phyloP scores from a whole-genome alignment of 2,888 invertebrate species.

The Melinopterus prodromus region DNA sequence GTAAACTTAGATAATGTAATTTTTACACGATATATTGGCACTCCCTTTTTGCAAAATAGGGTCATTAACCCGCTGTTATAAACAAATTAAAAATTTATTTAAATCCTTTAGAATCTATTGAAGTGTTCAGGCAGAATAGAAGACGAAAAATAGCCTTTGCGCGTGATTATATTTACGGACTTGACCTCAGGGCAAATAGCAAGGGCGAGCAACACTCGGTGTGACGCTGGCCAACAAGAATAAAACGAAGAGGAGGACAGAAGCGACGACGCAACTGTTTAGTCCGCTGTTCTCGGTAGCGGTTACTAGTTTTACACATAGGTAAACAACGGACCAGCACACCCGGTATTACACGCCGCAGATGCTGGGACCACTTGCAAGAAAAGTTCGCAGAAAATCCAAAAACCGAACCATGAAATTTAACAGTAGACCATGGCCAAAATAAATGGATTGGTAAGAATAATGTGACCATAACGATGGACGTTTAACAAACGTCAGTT shows the following conservation, averaged over 20 bases:
- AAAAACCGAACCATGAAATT: neutral
- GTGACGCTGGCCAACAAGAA: neutral
- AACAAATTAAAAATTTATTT: too few species aligned
- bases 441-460: too few species aligned
- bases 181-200: neutral
- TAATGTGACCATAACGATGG: too few species aligned
- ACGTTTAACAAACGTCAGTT: too few species aligned
- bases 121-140: neutral
- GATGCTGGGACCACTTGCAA: neutral
- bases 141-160: neutral
- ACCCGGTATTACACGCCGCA: neutral
- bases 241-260: neutral
- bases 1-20: too few species aligned
- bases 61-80: too few species aligned
- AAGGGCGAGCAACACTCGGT: neutral
- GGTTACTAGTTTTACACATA: conserved; percentile 25
- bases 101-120: neutral
- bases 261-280: conserved; percentile 25
- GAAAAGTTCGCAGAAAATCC: neutral
- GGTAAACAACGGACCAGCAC: neutral
- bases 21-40: too few species aligned
- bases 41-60: too few species aligned
- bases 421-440: too few species aligned
- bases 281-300: conserved; percentile 23
- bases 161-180: neutral